Base-by-base conservation (phyloP, 1,140 invertebrate species). In the Nomia melanderi region DNA sequence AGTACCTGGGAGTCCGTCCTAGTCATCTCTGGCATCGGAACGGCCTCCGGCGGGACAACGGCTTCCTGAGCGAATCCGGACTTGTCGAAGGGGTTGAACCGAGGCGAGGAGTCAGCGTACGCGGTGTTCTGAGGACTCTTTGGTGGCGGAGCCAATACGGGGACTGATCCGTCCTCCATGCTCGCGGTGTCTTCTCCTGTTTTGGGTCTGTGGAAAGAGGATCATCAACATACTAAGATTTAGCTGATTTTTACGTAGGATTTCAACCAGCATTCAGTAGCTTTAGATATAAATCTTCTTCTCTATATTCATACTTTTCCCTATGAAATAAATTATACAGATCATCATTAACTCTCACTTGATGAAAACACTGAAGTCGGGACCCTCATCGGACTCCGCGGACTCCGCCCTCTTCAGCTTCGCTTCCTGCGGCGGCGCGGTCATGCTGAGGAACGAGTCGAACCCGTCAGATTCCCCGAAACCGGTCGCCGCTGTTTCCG, bases 391-490 rank as follows among this genome's bases (percentile, higher is more conserved):
- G 11, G 96, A 97, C 76, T 97, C 97, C 33, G 93, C 93, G 0
- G 96, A 97, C 20, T 94, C 94, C 41, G 93, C 91, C 86, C 94
- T 93, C n/a, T 94, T 94, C 3, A 94, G 87, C 39, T 89, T 92
- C 50, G 93, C 86, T 20, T 94, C 94, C 9, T 93, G 92, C 0
- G 93, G 96, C 57, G 96, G 96, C 50, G 96, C 96, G 71, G 95
- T 95, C 93, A 97, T 94, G 17, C 95, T 94, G 53, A 98, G 90
- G 92, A 98, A 98, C 3, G 96, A 94, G 88, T 98, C 97, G 87
- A 97, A 97, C 41, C 94, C 94, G 63, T 96, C 96, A n/a, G 94
- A 93, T 72, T 95, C 93, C 8, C 93, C 94, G 71, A 96, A 96
- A 1, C 95, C 95, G 44, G 91, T 92, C 1, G 90, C 81, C 20